These are phyloP conservation scores for Myxocyprinus asiaticus DNA, from an alignment of 2,113 vertebrate species.

Conservation along the genomic window DNA sequence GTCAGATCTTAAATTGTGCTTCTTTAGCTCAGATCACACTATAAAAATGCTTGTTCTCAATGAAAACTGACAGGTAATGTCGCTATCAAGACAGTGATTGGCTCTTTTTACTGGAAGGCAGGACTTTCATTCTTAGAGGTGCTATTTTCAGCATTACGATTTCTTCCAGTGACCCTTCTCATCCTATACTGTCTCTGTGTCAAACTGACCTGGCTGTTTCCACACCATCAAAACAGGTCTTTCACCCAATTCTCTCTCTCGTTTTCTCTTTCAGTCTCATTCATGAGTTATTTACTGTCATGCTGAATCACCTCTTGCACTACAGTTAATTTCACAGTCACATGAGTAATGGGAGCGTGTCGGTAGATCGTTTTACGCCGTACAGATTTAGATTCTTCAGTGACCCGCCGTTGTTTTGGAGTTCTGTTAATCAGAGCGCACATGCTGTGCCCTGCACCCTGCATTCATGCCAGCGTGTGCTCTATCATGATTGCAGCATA, in stretches of 20 bases:
- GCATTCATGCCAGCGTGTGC: constrained; percentile 2
- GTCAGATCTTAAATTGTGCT: too few relatives aligned
- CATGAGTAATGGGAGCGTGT: constrained; percentile 57
- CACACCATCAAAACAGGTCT: too few relatives aligned
- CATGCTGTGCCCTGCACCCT: constrained; percentile 40
- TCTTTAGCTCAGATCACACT: too few relatives aligned
- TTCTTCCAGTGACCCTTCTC: too few relatives aligned
- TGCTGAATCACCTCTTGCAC: constrained; percentile 52
- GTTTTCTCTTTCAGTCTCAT: not conserved
- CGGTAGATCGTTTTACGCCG: constrained; percentile 66
- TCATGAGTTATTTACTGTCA: constrained; percentile 29
- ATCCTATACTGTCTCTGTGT: too few relatives aligned
- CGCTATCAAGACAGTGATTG: too few relatives aligned
- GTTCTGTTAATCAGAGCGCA: not conserved
- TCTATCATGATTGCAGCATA: constrained; percentile 7
- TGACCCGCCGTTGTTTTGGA: constrained; percentile 39
- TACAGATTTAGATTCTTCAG: constrained; percentile 64
- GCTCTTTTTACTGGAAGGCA: too few relatives aligned
- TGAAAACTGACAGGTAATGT: too few relatives aligned
- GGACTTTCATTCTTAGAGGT: too few relatives aligned
- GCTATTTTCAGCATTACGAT: too few relatives aligned
- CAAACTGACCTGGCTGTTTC: too few relatives aligned
- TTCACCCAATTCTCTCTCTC: not conserved
- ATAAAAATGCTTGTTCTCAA: too few relatives aligned
- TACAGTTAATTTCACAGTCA: constrained; percentile 64